Percentiles rank a stretch among this genome's conserved stretches.
Evolutionary conservation across 2,797 vertebrate genomes (phyloP).

Genomic region (Coendou prehensilis): DNA sequence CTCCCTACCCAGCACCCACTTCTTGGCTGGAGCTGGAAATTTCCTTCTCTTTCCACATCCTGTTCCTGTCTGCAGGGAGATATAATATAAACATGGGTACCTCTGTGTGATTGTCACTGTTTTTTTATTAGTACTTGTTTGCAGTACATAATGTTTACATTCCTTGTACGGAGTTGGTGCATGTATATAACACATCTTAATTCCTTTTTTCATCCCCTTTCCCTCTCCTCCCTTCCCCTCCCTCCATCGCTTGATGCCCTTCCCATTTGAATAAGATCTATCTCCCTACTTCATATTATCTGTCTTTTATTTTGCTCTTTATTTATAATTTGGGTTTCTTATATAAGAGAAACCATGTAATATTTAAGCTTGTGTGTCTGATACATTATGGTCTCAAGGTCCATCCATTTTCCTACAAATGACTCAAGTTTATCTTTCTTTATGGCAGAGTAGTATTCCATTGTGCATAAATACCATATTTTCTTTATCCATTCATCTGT

Average conservation of each 20-base stretch:
- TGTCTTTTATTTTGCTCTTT: background rate
- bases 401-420: background rate
- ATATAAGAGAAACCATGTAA: background rate
- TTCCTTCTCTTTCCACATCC: background rate
- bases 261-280: background rate
- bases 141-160: background rate
- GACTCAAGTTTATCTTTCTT: background rate
- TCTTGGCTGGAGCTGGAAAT: background rate
- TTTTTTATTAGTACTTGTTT: background rate
- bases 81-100: accelerated
- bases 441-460: background rate
- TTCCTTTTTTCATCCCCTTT: background rate
- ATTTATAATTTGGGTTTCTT: background rate
- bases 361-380: background rate
- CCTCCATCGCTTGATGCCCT: background rate
- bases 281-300: background rate
- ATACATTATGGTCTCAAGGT: background rate
- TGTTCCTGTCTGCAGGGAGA: background rate
- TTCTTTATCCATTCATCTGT: background rate
- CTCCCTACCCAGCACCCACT: accelerated
- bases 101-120: background rate
- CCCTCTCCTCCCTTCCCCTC: background rate
- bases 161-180: background rate
- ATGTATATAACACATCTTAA: background rate
- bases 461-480: background rate